Percentiles rank a stretch among this genome's conserved stretches.
Conservation (phyloP, 2,797 vertebrate species). For the Centropyge bicolor region DNA sequence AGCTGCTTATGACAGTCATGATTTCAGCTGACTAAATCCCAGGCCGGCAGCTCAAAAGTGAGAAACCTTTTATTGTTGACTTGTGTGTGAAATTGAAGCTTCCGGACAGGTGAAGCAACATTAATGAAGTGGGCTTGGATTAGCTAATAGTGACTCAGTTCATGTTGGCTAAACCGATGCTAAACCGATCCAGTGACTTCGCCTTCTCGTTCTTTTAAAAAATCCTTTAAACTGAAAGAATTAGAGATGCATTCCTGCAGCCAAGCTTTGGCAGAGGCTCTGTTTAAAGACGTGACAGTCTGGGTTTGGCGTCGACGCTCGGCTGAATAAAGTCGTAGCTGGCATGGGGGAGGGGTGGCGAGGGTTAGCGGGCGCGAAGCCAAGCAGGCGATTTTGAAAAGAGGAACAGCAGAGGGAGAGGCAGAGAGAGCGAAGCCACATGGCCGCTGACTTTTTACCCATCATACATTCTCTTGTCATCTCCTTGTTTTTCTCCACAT, state of each 20-base stretch:
- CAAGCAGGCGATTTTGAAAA: background rate
- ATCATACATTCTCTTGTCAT: conserved; percentile 5
- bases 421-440: background rate
- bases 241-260: background rate
- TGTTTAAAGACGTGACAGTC: conserved; percentile 33
- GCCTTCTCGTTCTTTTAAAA: background rate
- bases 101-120: background rate
- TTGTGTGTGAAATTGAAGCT: background rate
- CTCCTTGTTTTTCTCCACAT: background rate
- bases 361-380: background rate
- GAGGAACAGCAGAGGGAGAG: background rate
- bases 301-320: background rate
- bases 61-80: background rate
- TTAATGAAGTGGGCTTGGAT: background rate
- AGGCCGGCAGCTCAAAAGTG: too few relatives aligned
- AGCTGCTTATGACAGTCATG: too few relatives aligned
- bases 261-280: background rate
- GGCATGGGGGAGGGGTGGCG: background rate
- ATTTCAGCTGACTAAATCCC: too few relatives aligned
- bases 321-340: too few relatives aligned
- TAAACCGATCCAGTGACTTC: background rate
- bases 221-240: background rate
- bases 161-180: background rate
- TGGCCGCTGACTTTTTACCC: background rate
- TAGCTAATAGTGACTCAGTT: background rate